Conservation (phyloP, 2,113 vertebrate genomes). For the Collichthys lucidus region DNA sequence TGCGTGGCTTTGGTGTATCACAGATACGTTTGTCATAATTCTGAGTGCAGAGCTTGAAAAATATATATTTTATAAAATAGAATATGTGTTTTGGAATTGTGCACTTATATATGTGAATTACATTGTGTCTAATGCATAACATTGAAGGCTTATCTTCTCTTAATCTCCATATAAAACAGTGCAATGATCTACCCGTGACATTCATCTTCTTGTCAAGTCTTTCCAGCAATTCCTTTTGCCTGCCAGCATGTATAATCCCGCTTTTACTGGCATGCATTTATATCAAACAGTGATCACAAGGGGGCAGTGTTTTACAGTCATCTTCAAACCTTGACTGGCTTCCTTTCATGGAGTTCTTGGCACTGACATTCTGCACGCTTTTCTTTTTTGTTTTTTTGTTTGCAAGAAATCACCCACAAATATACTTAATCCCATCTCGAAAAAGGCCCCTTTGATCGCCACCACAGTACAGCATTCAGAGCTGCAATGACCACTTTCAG, state of each 20-base stretch:
- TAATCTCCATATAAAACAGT: slow-evolving; percentile 24
- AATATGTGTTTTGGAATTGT: not conserved
- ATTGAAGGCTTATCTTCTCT: slow-evolving; percentile 3
- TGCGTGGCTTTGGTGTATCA: not conserved
- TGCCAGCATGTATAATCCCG: not conserved
- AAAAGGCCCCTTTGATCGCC: slow-evolving; percentile 54
- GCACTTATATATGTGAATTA: not conserved
- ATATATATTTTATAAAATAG: not conserved
- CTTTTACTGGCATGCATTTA: slow-evolving; percentile 1
- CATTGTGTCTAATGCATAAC: not conserved
- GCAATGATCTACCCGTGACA: slow-evolving; percentile 13
- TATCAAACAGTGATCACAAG: slow-evolving; percentile 65
- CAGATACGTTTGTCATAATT: not conserved
- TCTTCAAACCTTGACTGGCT: slow-evolving; percentile 30
- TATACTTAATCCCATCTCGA: slow-evolving; percentile 54
- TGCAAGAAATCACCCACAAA: slow-evolving; percentile 49
- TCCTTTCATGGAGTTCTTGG: slow-evolving; percentile 37
- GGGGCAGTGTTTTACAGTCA: slow-evolving; percentile 75
- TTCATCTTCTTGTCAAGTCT: slow-evolving; percentile 22
- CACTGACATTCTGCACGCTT: slow-evolving; percentile 23
- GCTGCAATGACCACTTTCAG: slow-evolving; percentile 49
- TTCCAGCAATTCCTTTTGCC: slow-evolving; percentile 5
- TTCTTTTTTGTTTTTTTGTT: slow-evolving; percentile 30
- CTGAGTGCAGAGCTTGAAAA: not conserved
- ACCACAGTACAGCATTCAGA: slow-evolving; percentile 47